Evolutionary conservation across 2,113 vertebrate species (phyloP), one percentile per base, ranked within the genome.

Genomic region (Athene cunicularia): DNA sequence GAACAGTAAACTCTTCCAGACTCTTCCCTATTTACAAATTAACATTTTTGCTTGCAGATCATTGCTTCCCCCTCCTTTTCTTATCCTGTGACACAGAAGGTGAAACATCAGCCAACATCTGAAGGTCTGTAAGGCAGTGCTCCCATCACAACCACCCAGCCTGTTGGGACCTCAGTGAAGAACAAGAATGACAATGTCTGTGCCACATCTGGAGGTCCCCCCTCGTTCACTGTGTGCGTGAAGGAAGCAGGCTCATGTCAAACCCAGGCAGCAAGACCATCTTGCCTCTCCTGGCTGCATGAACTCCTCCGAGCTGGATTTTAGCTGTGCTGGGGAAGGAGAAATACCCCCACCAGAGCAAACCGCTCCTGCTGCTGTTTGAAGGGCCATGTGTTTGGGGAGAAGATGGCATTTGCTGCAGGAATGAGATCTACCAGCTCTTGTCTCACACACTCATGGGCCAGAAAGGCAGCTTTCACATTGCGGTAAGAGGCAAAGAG

Each of bases 11-110:
- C 94, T 95, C 94, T 93, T 97, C 79, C 95, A 97, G 94, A 92
- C 93, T 96, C 88, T 97, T 90, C 86, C 86, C 62, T 98, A 98
- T 98, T 95, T 97, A 98, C 97, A 98, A 97, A 97, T 97, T 33
- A 94, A 98, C 90, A 96, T 47, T 53, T 95, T 81, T 74, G 92
- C 95, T 95, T 86, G 86, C 80, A 89, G 87, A 39, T 70, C 66
- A 27, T 85, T 21, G 24, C 86, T 87, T 52, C 47, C 71, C 75
- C 58, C 22, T 88, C 73, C 70, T 89, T 45, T 33, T 79, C 75
- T 50, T 58, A 58, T 55, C 94, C 59, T 0, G 2, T 66, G 67
- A 81, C 4, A 12, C 60, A 88, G 60, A 75, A 82, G 45, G 66
- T 71, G 59, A 91, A 64, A 89, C 86, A 63, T 6, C 56, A 93